Conservation (phyloP, 2,113 vertebrate genomes). For the Microcebus jonahi region DNA sequence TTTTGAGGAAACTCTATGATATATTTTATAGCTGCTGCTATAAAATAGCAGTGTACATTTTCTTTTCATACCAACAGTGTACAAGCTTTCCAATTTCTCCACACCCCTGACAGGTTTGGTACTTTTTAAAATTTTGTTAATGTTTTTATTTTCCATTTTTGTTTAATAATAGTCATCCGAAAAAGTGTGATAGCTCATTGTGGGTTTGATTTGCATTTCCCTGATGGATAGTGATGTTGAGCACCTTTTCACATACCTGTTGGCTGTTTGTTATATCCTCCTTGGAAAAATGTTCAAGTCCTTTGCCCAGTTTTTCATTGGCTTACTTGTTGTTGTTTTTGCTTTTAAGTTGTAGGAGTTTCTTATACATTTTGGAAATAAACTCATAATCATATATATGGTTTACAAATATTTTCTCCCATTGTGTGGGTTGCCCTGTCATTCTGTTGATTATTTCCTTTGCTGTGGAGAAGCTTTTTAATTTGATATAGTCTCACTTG, state of each 20-base stretch:
- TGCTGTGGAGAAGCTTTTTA: not conserved
- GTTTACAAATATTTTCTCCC: not conserved
- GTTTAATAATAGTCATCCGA: not conserved
- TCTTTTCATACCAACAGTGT: not conserved
- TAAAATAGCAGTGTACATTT: not conserved
- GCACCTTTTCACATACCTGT: not conserved
- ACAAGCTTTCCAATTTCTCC: not conserved
- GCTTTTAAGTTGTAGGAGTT: not conserved
- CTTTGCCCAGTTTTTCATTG: not conserved
- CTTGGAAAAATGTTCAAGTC: not conserved
- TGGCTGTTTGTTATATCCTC: not conserved
- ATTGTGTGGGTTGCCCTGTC: not conserved
- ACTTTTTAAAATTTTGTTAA: not conserved
- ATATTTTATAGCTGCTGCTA: not conserved
- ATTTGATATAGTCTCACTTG: not conserved
- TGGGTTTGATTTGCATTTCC: not conserved
- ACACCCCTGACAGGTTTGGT: not conserved
- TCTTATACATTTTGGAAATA: not conserved
- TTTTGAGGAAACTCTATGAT: not conserved
- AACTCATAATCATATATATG: not conserved
- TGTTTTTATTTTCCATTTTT: not conserved
- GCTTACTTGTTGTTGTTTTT: not conserved
- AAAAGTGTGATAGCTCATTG: not conserved
- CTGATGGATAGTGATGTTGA: not conserved
- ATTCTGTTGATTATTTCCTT: not conserved